phyloP scores from a whole-genome alignment of 2,113 vertebrate genomes.

The Gobiocypris rarus region DNA sequence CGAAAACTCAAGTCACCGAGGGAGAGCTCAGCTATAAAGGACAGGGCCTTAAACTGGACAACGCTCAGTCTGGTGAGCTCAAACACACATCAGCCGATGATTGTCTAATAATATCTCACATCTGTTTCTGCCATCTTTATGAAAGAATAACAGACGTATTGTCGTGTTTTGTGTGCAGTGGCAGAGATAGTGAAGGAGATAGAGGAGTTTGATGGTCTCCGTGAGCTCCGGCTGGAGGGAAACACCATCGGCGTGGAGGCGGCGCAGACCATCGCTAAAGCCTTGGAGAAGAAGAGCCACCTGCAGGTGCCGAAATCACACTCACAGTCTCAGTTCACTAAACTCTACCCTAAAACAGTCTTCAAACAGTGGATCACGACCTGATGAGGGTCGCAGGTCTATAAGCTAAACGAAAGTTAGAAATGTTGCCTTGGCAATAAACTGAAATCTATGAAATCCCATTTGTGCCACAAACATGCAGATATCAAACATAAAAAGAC shows the following conservation, averaged over 20 bases:
- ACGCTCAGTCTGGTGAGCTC: slow-evolving; percentile 87
- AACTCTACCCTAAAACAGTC: not conserved
- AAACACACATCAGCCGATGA: too few relatives aligned
- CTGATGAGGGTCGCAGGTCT: not conserved
- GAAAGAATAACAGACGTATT: not conserved
- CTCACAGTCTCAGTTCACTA: too few relatives aligned
- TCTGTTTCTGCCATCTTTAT: not conserved
- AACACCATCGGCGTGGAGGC: slow-evolving; percentile 95
- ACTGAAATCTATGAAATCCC: too few relatives aligned
- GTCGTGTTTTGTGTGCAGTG: slow-evolving; percentile 65
- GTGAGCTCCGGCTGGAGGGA: slow-evolving; percentile 90
- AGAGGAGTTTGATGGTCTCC: slow-evolving; percentile 83
- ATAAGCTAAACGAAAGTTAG: too few relatives aligned
- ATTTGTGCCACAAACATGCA: too few relatives aligned
- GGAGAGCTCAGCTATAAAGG: slow-evolving; percentile 96
- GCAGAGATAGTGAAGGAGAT: slow-evolving; percentile 90
- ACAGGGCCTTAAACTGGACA: slow-evolving; percentile 90
- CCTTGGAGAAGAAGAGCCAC: slow-evolving; percentile 87
- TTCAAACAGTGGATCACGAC: not conserved
- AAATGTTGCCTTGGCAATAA: too few relatives aligned
- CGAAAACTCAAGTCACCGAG: slow-evolving; percentile 87
- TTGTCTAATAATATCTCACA: not conserved
- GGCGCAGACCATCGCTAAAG: slow-evolving; percentile 90
- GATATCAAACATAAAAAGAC: too few relatives aligned
- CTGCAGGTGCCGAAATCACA: slow-evolving; percentile 81